phyloP scores from a whole-genome alignment of 2,888 invertebrate genomes.

The Sinopyrophorus schimmeli region DNA sequence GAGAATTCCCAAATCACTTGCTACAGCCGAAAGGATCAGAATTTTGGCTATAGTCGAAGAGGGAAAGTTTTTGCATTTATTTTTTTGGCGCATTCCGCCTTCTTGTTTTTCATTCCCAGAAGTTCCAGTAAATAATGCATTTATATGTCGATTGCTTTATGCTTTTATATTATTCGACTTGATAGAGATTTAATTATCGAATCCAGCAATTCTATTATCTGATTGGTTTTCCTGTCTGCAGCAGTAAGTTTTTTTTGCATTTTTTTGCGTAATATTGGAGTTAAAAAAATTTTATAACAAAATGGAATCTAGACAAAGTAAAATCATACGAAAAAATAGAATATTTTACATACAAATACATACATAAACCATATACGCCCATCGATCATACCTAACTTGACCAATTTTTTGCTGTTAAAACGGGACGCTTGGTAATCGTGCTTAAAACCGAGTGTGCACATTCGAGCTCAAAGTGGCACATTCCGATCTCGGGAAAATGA shows the following conservation, averaged over 20 bases:
- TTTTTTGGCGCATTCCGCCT: neutral
- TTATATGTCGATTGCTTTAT: constrained; percentile 7
- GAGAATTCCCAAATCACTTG: constrained; percentile 9
- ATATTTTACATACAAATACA: no score
- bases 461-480: no score
- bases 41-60: neutral
- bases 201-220: constrained; percentile 22
- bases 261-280: constrained; percentile 2
- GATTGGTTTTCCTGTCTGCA: constrained; percentile 13
- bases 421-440: no score
- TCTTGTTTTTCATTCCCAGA: constrained; percentile 3
- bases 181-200: constrained; percentile 19
- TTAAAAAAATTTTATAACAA: constrained; percentile 1
- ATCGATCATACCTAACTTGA: no score
- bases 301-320: no score
- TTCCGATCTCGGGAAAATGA: no score
- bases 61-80: constrained; percentile 9
- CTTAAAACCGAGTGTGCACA: no score
- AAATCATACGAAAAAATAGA: no score
- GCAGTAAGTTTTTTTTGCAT: constrained; percentile 6
- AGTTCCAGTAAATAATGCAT: neutral
- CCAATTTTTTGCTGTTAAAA: no score
- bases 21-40: constrained; percentile 2
- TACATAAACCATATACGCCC: no score
- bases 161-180: constrained; percentile 11